Percentiles rank a stretch among this genome's conserved stretches.
Evolutionary conservation across 2,797 vertebrate species (phyloP).

Genomic region (Sebastes oblongus): DNA sequence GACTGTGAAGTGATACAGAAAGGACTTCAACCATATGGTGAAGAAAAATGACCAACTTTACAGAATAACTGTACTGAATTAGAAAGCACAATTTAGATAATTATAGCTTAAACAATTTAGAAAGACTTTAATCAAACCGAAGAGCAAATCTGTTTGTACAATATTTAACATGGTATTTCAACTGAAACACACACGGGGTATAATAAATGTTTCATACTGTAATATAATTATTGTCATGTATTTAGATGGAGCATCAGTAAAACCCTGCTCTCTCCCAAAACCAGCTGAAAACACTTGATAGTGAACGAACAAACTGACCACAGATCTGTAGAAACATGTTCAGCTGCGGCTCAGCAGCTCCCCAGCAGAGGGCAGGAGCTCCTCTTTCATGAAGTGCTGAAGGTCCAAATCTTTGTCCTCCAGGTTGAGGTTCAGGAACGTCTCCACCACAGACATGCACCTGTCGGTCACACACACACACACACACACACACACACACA

Average conservation of each 20-base stretch:
- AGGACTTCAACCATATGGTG: slow-evolving; percentile 21
- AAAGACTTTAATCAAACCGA: background rate
- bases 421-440: slow-evolving; percentile 88
- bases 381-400: slow-evolving; percentile 85
- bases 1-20: slow-evolving; percentile 19
- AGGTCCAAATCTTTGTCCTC: slow-evolving; percentile 86
- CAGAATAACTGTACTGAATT: slow-evolving; percentile 9
- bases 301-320: slow-evolving; percentile 16
- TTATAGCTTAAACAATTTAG: background rate
- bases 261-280: background rate
- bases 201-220: background rate
- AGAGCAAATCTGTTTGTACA: background rate
- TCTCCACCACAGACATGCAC: slow-evolving; percentile 86
- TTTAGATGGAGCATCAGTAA: background rate
- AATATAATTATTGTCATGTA: background rate
- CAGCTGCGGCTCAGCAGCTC: slow-evolving; percentile 54
- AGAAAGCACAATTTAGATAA: slow-evolving; percentile 4
- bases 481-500: no score
- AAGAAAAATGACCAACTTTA: background rate
- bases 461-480: slow-evolving; percentile 65
- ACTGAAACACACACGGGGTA: background rate
- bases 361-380: slow-evolving; percentile 84
- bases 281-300: background rate
- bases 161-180: background rate
- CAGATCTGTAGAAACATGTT: slow-evolving; percentile 1